Percentiles rank a stretch among this genome's conserved stretches.
Conservation (phyloP, 1,140 invertebrate genomes). For the Calosoma granatense region DNA sequence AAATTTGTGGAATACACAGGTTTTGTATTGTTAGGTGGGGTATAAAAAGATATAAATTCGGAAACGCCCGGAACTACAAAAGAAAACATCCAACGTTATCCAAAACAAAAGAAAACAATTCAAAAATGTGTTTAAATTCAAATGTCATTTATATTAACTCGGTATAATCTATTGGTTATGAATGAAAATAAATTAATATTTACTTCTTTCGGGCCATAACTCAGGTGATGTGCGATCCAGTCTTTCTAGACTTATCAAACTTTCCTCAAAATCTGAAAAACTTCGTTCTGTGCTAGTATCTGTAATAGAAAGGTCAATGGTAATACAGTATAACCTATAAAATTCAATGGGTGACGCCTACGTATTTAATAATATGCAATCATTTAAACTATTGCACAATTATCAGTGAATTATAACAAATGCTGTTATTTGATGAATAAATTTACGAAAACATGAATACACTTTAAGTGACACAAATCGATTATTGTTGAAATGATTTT, state of each 20-base stretch:
- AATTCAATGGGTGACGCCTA: background rate
- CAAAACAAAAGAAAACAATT: background rate
- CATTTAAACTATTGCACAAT: too few relatives aligned
- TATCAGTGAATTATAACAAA: constrained; percentile 9
- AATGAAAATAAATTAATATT: constrained; percentile 33
- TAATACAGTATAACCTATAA: constrained; percentile 8
- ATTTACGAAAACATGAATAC: background rate
- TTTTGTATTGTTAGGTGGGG: constrained; percentile 38
- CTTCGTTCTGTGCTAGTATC: constrained; percentile 23
- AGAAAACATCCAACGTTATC: constrained; percentile 29
- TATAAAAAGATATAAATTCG: constrained; percentile 51
- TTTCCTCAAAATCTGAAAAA: constrained; percentile 50
- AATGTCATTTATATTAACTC: constrained; percentile 1
- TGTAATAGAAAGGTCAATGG: constrained; percentile 27
- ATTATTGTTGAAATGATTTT: constrained; percentile 11
- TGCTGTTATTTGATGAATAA: background rate
- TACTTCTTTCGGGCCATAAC: constrained; percentile 89
- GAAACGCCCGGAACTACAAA: constrained; percentile 62
- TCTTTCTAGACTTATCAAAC: constrained; percentile 74
- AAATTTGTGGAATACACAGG: constrained; percentile 45
- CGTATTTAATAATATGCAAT: constrained; percentile 8
- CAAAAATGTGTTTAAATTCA: constrained; percentile 4
- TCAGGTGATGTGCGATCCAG: constrained; percentile 84
- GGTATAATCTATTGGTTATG: background rate
- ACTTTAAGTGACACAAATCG: background rate